Evolutionary conservation across 2,113 vertebrate genomes (phyloP), one percentile per base, ranked within the genome.

Genomic region (Apodemus sylvaticus): DNA sequence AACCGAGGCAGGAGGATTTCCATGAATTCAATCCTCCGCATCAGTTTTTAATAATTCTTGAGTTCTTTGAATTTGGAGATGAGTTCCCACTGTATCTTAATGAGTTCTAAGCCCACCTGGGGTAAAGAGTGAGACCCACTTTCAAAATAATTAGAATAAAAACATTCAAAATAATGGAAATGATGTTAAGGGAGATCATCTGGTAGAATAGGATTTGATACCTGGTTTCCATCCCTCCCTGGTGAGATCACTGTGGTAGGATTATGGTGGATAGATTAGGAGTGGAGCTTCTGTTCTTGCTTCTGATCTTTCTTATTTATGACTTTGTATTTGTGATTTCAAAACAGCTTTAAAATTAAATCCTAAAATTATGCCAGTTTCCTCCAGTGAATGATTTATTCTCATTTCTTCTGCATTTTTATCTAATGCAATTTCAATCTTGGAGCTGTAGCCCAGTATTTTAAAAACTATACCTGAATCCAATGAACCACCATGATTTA

Each of bases 321-420:
- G 20, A 12, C n/a, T 82, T 89, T 91, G 42, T 24, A 45, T 93
- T 55, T 93, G 64, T 86, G 76, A 48, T 89, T 94, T 87, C 51
- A 86, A 93, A 89, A 71, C 3, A 62, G 4, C 64, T 79, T 94
- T 90, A 34, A 76, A 89, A 82, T 87, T 60, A 68, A 92, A 87
- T 78, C 26, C 53, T 74, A 17, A 73, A 36, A 19, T 74, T n/a
- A 85, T 62, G 48, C 48, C 48, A 42, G 8, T 51, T 85, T 92
- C 87, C 64, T 88, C 42, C 16, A 70, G 2, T 55, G 81, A 89
- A 45, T 45, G 19, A 94, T 92, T 90, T 87, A 66, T 53, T 29
- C 24, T 89, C 6, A n/a, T 10, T 51, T 68, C 31, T 71, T 68
- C 51, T 11, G 7, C 6, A 39, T 78, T 95, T 89, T 73, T 48